phyloP scores from a whole-genome alignment of 2,797 vertebrate species.

The Thamnophis elegans region DNA sequence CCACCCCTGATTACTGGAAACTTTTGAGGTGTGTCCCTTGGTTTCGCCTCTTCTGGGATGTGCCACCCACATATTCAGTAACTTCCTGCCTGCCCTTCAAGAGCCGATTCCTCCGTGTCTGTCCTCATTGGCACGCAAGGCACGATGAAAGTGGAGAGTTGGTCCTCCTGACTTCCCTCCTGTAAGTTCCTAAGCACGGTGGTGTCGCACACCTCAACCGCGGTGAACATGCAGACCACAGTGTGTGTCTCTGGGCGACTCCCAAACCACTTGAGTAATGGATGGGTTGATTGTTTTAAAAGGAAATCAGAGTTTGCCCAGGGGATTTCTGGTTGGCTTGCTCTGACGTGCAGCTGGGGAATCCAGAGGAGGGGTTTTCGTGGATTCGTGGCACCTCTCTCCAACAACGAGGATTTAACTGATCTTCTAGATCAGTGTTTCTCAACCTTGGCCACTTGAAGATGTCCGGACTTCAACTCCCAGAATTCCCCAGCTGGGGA shows the following conservation, averaged over 20 bases:
- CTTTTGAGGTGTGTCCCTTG: not conserved
- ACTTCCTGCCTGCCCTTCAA: not conserved
- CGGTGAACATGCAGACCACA: not conserved
- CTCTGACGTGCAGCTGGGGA: not conserved
- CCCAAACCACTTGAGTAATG: not conserved
- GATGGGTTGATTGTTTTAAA: not conserved
- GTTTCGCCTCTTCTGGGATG: not conserved
- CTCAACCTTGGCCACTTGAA: no score
- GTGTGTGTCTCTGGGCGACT: not conserved
- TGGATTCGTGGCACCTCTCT: not conserved
- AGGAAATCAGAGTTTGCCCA: not conserved
- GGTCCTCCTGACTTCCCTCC: not conserved
- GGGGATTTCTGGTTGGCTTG: not conserved
- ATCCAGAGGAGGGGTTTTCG: not conserved
- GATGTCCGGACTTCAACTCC: no score
- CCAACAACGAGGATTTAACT: not conserved
- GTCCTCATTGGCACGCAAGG: no score
- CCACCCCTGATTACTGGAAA: slow-evolving; percentile 6
- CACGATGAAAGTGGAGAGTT: not conserved
- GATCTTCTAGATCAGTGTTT: not conserved
- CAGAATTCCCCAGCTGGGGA: no score
- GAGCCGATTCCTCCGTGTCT: not conserved
- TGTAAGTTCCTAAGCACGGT: not conserved
- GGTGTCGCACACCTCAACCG: not conserved
- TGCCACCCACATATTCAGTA: not conserved